A percentile compares a stretch with the other conserved stretches of the same genome.
phyloP scores from a whole-genome alignment of 1,140 invertebrate species.

The Anoplophora glabripennis region DNA sequence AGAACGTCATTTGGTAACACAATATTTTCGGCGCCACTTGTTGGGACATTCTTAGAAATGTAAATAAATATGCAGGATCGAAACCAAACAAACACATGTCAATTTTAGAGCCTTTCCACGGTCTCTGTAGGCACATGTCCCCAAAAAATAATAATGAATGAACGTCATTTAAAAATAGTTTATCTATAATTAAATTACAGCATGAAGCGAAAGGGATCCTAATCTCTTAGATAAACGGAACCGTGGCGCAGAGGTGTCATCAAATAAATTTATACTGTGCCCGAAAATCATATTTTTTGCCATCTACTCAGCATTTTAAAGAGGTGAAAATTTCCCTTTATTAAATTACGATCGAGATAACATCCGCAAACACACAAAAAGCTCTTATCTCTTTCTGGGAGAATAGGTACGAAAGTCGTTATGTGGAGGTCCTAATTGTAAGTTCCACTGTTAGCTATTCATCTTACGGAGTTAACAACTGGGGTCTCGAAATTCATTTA shows the following conservation, averaged over 20 bases:
- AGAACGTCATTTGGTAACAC: slow-evolving; percentile 2
- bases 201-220: too few species aligned
- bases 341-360: slow-evolving; percentile 29
- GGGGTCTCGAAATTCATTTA: slow-evolving; percentile 28
- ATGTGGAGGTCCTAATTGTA: slow-evolving; percentile 36
- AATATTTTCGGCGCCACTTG: slow-evolving; percentile 11
- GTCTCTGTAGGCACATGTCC: too few species aligned
- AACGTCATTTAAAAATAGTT: too few species aligned
- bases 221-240: not conserved
- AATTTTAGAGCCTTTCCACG: not conserved
- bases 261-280: not conserved
- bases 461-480: slow-evolving; percentile 28
- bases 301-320: slow-evolving; percentile 7
- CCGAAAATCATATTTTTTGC: slow-evolving; percentile 8
- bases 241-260: not conserved
- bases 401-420: slow-evolving; percentile 40
- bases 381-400: slow-evolving; percentile 40
- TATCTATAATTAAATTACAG: too few species aligned
- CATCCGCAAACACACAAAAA: slow-evolving; percentile 24
- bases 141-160: too few species aligned
- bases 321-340: slow-evolving; percentile 28
- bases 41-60: slow-evolving; percentile 9
- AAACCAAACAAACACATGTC: slow-evolving; percentile 12
- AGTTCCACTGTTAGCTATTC: slow-evolving; percentile 34
- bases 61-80: not conserved